Evolutionary conservation across 92 coral and sea anemone genomes (phyloP).

Genomic region (Porites evermanni): DNA sequence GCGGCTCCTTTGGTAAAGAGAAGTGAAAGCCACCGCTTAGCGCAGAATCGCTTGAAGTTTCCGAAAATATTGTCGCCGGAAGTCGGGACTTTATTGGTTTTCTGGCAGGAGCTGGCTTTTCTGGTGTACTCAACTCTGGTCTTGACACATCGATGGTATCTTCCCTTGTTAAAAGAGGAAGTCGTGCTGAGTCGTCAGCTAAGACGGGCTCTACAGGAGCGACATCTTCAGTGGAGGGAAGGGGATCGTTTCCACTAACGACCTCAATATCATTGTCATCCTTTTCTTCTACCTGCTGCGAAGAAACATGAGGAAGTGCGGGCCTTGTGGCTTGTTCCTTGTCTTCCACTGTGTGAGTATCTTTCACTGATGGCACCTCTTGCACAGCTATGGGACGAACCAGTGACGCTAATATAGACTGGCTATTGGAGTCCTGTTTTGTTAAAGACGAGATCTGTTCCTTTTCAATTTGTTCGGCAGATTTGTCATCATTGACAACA

Average conservation of each 20-base stretch:
- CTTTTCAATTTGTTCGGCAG: constrained; percentile 10
- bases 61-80: constrained; percentile 67
- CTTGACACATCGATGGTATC: background rate
- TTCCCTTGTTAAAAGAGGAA: background rate
- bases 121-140: constrained; percentile 1
- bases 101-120: constrained; percentile 7
- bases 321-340: background rate
- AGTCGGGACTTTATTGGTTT: constrained; percentile 39
- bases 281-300: background rate
- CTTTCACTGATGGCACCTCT: background rate
- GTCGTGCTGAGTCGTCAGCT: constrained; percentile 21
- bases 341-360: background rate
- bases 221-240: constrained; percentile 1
- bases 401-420: constrained; percentile 50
- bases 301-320: background rate
- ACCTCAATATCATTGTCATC: background rate
- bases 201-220: constrained; percentile 10
- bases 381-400: background rate
- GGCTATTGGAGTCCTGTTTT: constrained; percentile 52
- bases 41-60: constrained; percentile 82
- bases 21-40: constrained; percentile 76
- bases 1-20: constrained; percentile 82
- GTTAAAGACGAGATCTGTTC: constrained; percentile 22
- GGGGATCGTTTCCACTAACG: background rate
- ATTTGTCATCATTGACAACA: background rate